These are phyloP conservation scores for Porites australiensis DNA, from an alignment of 64 coral and sea anemone species.

Conservation along the genomic window DNA sequence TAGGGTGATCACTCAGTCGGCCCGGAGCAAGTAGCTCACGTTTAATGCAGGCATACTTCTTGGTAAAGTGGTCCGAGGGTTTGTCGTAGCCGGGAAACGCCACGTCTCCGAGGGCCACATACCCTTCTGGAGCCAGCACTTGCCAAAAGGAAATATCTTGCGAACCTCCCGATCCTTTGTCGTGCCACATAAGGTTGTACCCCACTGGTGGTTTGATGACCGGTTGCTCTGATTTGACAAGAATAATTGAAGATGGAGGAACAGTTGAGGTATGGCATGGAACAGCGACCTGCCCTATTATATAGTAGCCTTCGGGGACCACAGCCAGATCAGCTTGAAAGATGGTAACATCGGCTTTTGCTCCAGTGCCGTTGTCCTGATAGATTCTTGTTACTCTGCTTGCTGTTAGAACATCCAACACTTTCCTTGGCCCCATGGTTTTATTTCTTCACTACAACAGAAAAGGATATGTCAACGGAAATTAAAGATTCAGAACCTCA, in stretches of 20 bases:
- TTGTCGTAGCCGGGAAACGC: not conserved
- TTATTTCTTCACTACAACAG: too few relatives aligned
- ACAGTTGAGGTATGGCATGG: not conserved
- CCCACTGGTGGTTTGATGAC: not conserved
- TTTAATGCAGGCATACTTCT: constrained; percentile 19
- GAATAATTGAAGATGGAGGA: not conserved
- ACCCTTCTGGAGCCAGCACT: not conserved
- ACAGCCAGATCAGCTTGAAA: not conserved
- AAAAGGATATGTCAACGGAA: too few relatives aligned
- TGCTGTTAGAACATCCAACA: not conserved
- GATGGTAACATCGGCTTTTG: not conserved
- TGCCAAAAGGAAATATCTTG: constrained; percentile 13
- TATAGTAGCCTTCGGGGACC: constrained; percentile 1
- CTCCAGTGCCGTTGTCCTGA: not conserved
- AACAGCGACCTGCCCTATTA: constrained; percentile 1
- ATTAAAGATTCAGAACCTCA: too few relatives aligned
- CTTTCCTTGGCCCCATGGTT: too few relatives aligned
- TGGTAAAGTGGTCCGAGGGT: not conserved
- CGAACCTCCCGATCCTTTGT: not conserved
- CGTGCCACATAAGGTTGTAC: not conserved
- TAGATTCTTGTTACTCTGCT: not conserved
- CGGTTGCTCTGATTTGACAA: not conserved
- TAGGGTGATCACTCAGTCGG: not conserved
- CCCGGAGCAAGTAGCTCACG: not conserved
- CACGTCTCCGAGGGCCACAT: constrained; percentile 1